Conservation (phyloP, 2,888 invertebrate species). For the Pristionchus entomophagus region DNA sequence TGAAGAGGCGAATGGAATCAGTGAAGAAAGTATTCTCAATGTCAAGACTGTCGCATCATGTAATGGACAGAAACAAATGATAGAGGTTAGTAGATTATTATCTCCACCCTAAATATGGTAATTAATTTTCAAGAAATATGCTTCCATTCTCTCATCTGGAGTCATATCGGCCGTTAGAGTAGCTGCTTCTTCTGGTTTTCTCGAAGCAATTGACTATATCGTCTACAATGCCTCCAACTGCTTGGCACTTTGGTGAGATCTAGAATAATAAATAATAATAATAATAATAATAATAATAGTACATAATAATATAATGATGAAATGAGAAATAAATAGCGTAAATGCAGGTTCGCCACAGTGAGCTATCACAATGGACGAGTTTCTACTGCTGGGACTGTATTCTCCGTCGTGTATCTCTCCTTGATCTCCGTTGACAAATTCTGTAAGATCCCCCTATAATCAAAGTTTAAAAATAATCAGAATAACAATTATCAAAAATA, state of each 20-base stretch:
- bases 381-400: neutral
- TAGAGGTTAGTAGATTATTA: too few relatives aligned
- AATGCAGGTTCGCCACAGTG: neutral
- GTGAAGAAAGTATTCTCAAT: too few relatives aligned
- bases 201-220: neutral
- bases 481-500: too few relatives aligned
- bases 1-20: slow-evolving; percentile 41
- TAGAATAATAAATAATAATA: neutral
- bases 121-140: neutral
- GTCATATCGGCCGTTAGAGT: neutral
- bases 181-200: neutral
- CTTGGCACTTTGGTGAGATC: neutral
- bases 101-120: too few relatives aligned
- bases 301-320: too few relatives aligned
- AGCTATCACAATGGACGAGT: slow-evolving; percentile 29
- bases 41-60: slow-evolving; percentile 14
- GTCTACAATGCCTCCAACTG: neutral
- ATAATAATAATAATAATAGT: too few relatives aligned
- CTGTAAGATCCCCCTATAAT: neutral
- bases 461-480: too few relatives aligned
- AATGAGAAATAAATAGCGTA: too few relatives aligned
- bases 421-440: neutral
- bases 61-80: slow-evolving; percentile 42
- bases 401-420: too few relatives aligned
- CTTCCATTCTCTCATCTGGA: neutral